Conservation (phyloP, 1,140 invertebrate species). For the Sipha flava region DNA sequence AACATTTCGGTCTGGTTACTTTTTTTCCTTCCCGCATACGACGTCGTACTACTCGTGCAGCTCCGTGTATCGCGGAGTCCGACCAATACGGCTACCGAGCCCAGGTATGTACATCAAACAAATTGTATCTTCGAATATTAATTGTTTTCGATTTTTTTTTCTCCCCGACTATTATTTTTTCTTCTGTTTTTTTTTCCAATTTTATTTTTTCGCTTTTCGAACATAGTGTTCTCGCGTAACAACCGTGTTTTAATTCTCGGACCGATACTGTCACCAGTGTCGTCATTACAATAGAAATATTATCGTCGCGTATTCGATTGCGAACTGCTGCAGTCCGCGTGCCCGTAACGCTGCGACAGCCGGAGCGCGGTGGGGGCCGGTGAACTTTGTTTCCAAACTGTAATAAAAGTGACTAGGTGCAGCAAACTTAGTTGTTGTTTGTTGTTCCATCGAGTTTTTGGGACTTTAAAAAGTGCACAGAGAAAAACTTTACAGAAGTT, state of each 20-base stretch:
- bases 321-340: background rate
- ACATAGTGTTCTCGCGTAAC: no score
- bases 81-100: background rate
- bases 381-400: slow-evolving; percentile 31
- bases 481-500: slow-evolving; percentile 9
- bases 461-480: slow-evolving; percentile 26
- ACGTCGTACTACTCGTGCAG: slow-evolving; percentile 20
- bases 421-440: slow-evolving; percentile 31
- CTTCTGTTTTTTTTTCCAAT: background rate
- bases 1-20: slow-evolving; percentile 27
- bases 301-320: background rate
- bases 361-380: background rate
- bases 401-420: slow-evolving; percentile 31
- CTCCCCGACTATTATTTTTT: background rate
- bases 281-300: no score
- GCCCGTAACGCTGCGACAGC: background rate
- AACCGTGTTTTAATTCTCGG: background rate
- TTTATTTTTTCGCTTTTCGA: background rate
- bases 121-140: background rate
- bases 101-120: slow-evolving; percentile 1
- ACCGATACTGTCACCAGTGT: background rate
- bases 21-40: slow-evolving; percentile 16
- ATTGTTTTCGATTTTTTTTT: background rate
- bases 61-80: background rate
- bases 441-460: slow-evolving; percentile 28